These are phyloP conservation scores for Mustela nigripes DNA, from an alignment of 2,113 vertebrate genomes.

Conservation along the genomic window DNA sequence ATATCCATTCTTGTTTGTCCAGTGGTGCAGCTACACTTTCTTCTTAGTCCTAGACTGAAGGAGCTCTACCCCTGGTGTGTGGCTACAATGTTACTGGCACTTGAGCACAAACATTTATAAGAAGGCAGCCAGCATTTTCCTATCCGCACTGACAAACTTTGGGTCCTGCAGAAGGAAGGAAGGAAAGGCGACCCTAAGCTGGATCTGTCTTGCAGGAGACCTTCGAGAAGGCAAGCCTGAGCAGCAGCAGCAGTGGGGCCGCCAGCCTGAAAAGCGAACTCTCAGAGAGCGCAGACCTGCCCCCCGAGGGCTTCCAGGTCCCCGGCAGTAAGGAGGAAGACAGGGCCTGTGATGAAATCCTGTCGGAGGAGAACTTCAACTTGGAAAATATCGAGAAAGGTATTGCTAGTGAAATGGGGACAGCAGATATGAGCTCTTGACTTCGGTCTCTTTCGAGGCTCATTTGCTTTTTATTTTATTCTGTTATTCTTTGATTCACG, in stretches of 20 bases:
- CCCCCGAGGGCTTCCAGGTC: constrained; percentile 68
- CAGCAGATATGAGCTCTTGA: fast-evolving
- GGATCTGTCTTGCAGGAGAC: constrained; percentile 80
- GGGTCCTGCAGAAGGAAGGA: not conserved
- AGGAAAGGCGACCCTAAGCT: too few relatives aligned
- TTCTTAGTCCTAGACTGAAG: not conserved
- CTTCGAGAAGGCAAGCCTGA: constrained; percentile 82
- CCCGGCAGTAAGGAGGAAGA: constrained; percentile 77
- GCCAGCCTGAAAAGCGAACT: constrained; percentile 83
- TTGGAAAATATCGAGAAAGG: constrained; percentile 85
- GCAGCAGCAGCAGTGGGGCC: constrained; percentile 80
- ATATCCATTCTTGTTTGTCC: not conserved
- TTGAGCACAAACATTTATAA: not conserved
- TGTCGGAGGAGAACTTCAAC: constrained; percentile 80
- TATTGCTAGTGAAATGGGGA: not conserved
- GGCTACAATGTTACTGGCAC: not conserved
- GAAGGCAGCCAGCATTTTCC: not conserved
- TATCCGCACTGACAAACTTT: not conserved
- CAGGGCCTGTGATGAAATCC: constrained; percentile 73
- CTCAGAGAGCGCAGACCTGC: constrained; percentile 78
- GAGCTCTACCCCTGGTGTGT: fast-evolving
- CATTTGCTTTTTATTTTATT: constrained; percentile 3
- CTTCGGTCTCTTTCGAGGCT: not conserved
- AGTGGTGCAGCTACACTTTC: not conserved
- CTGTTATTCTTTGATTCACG: constrained; percentile 35